These are phyloP conservation scores for Himalopsyche kuldschensis DNA, from an alignment of 2,888 invertebrate species.

Conservation along the genomic window DNA sequence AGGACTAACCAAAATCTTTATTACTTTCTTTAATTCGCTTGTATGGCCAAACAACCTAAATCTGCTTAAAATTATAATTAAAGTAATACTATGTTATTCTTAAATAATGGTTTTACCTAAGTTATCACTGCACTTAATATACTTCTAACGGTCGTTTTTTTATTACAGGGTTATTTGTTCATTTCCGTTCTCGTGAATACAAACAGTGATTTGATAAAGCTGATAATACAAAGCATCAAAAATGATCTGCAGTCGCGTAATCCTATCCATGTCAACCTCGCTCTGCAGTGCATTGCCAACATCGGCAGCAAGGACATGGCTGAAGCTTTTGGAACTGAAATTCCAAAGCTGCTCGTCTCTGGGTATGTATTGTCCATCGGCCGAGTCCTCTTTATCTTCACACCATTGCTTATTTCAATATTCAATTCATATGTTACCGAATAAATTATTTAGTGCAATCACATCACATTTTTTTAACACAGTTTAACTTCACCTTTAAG, in stretches of 20 bases:
- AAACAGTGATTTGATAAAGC: slow-evolving; percentile 97
- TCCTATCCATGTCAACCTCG: slow-evolving; percentile 97
- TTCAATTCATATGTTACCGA: no score
- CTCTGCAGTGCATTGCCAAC: slow-evolving; percentile 98
- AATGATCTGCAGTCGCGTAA: slow-evolving; percentile 96
- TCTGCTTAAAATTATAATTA: neutral
- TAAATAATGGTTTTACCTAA: no score
- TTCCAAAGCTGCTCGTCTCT: slow-evolving; percentile 96
- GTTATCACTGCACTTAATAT: no score
- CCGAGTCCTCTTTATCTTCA: no score
- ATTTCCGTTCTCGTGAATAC: slow-evolving; percentile 99
- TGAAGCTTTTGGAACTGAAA: slow-evolving; percentile 97
- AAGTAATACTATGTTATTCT: neutral
- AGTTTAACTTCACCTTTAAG: no score
- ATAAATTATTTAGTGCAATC: no score
- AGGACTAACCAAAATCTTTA: neutral
- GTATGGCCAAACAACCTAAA: neutral
- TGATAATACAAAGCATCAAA: slow-evolving; percentile 98
- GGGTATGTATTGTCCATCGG: slow-evolving; percentile 61
- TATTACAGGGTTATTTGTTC: slow-evolving; percentile 91
- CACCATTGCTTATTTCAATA: no score
- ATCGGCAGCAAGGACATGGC: slow-evolving; percentile 99
- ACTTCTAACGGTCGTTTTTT: neutral
- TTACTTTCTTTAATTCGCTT: slow-evolving; percentile 33
- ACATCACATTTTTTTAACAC: no score